Conservation (phyloP, 2,888 invertebrate species). For the Perdita meconis region DNA sequence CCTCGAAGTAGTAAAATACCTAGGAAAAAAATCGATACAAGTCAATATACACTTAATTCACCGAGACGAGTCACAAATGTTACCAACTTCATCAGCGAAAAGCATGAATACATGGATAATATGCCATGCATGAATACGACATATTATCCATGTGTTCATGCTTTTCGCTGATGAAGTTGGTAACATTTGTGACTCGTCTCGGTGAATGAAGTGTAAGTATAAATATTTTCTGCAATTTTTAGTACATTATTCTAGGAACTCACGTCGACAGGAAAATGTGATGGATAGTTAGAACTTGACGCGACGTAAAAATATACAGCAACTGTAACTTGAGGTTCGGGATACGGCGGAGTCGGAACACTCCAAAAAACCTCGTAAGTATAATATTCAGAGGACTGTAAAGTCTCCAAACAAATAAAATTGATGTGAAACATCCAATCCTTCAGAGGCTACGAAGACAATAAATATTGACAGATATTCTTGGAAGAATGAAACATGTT, state of each 20-base stretch:
- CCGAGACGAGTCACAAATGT: no score
- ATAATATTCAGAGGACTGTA: conserved; percentile 62
- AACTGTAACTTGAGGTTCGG: conserved; percentile 84
- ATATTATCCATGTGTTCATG: no score
- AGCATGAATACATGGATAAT: no score
- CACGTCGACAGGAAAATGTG: conserved; percentile 68
- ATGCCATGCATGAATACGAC: no score
- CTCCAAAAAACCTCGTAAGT: conserved; percentile 83
- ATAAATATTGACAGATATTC: background rate
- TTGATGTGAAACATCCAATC: conserved; percentile 72
- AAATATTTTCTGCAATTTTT: no score
- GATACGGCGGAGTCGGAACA: conserved; percentile 83
- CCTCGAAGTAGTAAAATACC: conserved; percentile 83
- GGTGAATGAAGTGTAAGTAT: no score
- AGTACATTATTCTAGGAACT: conserved; percentile 49
- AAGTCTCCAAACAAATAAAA: conserved; percentile 60
- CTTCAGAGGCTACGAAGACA: conserved; percentile 62
- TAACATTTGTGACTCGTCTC: no score
- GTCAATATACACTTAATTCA: no score
- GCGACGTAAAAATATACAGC: conserved; percentile 83
- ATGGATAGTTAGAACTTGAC: conserved; percentile 57
- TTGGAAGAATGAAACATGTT: background rate
- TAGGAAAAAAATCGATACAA: no score
- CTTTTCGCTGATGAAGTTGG: no score
- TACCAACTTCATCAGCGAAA: no score